Evolutionary conservation across 2,797 vertebrate genomes (phyloP), one percentile per base, ranked within the genome.

Genomic region (Poliocrania exsul): DNA sequence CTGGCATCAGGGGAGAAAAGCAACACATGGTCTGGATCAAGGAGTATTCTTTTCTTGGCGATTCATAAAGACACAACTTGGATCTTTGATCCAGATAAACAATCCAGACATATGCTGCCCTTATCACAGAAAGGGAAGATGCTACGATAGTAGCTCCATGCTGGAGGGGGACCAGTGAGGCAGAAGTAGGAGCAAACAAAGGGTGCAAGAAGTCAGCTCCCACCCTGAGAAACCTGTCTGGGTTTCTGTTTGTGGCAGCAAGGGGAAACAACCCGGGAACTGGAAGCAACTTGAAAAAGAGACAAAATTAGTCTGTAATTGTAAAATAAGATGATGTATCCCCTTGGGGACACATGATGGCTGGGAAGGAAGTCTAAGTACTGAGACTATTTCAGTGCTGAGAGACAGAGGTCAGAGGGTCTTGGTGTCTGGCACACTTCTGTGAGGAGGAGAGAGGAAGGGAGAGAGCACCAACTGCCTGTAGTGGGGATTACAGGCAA

Each of bases 41-140:
- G 84, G 54, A 93, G 54, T 58, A n/a, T 73, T 82, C 84, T 21
- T 91, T 95, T 92, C 89, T 96, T 93, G 84, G 86, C 24, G 61
- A 92, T 90, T 93, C 69, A 40, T 83, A 83, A 92, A 87, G 93
- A 82, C 33, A 78, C 61, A 75, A 33, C 78, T 72, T 83, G 93
- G 83, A 70, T 90, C 40, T 79, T 79, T 35, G 79, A 92, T 92
- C 84, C 91, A 92, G 81, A 91, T 61, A 93, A 54, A 80, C 60
- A 91, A 92, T 93, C 79, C 91, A 94, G 92, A 93, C 84, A 96
- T 93, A 86, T 92, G 89, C 58, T 81, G 79, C 88, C 89, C 91
- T 92, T 95, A 78, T 51, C 87, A 74, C 79, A 72, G 92, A 33
- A 81, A 46, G 66, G 75, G 54, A 90, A 95, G 72, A 75, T 31